These are phyloP conservation scores for Dicycla oo DNA, from an alignment of 2,888 invertebrate genomes.

Conservation along the genomic window DNA sequence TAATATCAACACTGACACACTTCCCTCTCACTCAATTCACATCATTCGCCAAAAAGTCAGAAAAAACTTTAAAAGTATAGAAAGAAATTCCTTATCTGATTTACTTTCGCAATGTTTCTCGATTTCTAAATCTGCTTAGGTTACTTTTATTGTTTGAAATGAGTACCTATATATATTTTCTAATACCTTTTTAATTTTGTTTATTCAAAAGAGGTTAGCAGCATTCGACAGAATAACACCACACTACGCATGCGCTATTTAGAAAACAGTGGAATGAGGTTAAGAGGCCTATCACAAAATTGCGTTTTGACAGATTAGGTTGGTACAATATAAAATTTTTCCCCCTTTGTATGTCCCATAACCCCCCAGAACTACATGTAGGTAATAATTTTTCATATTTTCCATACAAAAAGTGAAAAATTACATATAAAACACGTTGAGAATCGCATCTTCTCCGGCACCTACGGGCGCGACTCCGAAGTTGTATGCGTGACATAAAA, in stretches of 20 bases:
- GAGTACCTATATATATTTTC: too few species aligned
- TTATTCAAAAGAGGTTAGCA: not conserved
- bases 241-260: not conserved
- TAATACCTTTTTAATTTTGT: not conserved
- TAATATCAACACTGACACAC: constrained; percentile 68
- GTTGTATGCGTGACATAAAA: too few species aligned
- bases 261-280: not conserved
- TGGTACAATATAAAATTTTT: too few species aligned
- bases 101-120: constrained; percentile 41
- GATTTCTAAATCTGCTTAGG: constrained; percentile 41
- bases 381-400: too few species aligned
- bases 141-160: constrained; percentile 16
- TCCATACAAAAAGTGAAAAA: too few species aligned
- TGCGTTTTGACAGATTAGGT: too few species aligned
- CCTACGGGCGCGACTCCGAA: too few species aligned
- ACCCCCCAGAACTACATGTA: too few species aligned
- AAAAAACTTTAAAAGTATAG: constrained; percentile 33
- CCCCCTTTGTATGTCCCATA: too few species aligned
- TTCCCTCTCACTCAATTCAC: constrained; percentile 56
- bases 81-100: constrained; percentile 35
- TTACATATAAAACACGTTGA: too few species aligned
- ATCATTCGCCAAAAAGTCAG: constrained; percentile 51
- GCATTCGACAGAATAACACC: not conserved
- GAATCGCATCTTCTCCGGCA: too few species aligned
- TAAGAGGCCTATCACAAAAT: too few species aligned